Conservation (phyloP, 2,888 invertebrate species). For the Zonitis immaculata region DNA sequence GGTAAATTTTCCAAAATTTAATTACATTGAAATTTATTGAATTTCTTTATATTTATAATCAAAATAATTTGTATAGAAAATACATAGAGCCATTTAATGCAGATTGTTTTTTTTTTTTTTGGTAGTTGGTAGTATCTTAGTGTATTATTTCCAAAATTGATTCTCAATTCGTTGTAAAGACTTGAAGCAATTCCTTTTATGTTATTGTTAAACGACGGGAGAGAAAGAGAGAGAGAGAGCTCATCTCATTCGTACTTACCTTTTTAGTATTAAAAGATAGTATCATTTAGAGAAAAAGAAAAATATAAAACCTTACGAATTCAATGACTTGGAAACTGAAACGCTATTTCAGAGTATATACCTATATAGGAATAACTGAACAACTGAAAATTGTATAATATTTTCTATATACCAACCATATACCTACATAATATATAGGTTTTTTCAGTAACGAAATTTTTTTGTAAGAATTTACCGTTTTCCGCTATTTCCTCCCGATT, state of each 20-base stretch:
- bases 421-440: too few species aligned
- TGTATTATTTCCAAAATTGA: not conserved
- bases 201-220: not conserved
- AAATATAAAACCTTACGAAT: not conserved
- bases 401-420: too few species aligned
- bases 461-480: too few species aligned
- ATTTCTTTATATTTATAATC: too few species aligned
- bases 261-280: not conserved
- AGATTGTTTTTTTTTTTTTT: too few species aligned
- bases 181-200: not conserved
- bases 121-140: not conserved
- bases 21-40: too few species aligned
- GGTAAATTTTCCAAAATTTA: too few species aligned
- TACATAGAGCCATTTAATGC: too few species aligned
- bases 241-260: not conserved
- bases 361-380: not conserved
- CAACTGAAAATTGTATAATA: slow-evolving; percentile 8
- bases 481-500: not conserved
- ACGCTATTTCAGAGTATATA: not conserved
- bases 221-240: too few species aligned
- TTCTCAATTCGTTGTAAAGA: not conserved
- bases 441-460: too few species aligned
- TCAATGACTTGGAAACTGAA: not conserved
- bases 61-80: too few species aligned
- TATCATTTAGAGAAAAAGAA: not conserved